Evolutionary conservation across 2,797 vertebrate species (phyloP).

Genomic region (Poeciliopsis gracilis): DNA sequence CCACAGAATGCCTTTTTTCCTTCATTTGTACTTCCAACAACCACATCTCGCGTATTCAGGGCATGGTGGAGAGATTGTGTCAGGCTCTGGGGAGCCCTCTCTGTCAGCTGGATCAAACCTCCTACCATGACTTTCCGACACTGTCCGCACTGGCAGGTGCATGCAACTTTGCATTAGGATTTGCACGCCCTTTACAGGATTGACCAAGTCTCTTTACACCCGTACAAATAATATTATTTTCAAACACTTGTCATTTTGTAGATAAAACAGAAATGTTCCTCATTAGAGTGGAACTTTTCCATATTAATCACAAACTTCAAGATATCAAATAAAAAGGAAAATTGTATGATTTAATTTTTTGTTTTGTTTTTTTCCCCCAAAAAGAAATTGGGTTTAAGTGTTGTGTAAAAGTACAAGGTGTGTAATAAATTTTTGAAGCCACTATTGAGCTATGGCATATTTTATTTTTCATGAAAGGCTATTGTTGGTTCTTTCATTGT

Average conservation of each 20-base stretch:
- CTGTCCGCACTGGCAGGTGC: conserved; percentile 86
- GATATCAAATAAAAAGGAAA: not conserved
- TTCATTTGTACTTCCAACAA: conserved; percentile 98
- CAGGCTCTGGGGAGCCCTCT: conserved; percentile 82
- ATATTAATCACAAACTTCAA: not conserved
- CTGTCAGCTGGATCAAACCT: conserved; percentile 80
- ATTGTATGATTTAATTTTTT: too few relatives aligned
- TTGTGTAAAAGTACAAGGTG: not conserved
- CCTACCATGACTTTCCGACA: conserved; percentile 88
- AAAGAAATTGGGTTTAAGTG: too few relatives aligned
- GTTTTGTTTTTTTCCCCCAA: too few relatives aligned
- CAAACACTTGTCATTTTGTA: not conserved
- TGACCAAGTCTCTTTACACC: not conserved
- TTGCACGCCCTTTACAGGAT: not conserved
- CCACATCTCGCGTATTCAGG: conserved; percentile 91
- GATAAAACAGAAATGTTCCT: not conserved
- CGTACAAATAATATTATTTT: not conserved
- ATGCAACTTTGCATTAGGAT: not conserved
- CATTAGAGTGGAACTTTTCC: not conserved
- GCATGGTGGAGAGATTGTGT: conserved; percentile 93
- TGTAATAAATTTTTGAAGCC: not conserved
- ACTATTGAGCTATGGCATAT: not conserved
- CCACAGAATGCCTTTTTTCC: conserved; percentile 92
- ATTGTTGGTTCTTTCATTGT: not conserved
- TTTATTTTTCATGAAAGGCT: not conserved